A percentile compares a stretch with the other conserved stretches of the same genome.
These are phyloP conservation scores for Lissocephala sabroskyi DNA, from an alignment of 2,888 invertebrate species.

Conservation along the genomic window DNA sequence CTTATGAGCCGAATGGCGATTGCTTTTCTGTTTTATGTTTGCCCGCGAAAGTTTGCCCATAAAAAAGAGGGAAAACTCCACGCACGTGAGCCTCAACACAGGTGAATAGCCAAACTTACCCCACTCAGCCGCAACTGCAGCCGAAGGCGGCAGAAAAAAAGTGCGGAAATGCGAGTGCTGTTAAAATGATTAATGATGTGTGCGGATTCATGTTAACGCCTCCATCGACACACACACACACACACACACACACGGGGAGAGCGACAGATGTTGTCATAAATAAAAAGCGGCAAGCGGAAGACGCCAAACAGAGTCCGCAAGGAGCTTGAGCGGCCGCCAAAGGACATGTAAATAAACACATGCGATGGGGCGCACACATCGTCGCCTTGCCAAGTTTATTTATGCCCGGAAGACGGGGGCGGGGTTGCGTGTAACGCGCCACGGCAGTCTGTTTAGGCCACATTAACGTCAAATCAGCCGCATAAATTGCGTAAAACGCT, in stretches of 20 bases:
- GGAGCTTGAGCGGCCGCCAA: conserved; percentile 27
- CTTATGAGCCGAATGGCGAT: no score
- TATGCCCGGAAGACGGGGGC: conserved; percentile 10
- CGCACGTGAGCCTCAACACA: neutral
- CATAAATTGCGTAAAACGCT: conserved; percentile 66
- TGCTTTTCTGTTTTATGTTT: neutral
- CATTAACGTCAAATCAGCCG: conserved; percentile 70
- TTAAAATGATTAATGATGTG: conserved; percentile 71
- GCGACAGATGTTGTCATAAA: conserved; percentile 63
- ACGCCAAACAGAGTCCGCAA: no score
- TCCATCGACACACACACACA: conserved; percentile 20
- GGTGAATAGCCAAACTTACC: neutral
- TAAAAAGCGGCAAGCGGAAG: conserved; percentile 44
- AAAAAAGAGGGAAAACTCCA: neutral
- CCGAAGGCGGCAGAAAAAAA: conserved; percentile 21
- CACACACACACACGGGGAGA: conserved; percentile 4
- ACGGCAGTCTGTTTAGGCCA: conserved; percentile 53
- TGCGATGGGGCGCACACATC: no score
- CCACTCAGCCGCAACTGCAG: neutral
- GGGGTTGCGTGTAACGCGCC: conserved; percentile 2
- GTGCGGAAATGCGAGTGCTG: conserved; percentile 31
- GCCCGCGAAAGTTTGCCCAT: neutral
- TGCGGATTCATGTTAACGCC: conserved; percentile 55
- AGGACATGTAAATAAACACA: conserved; percentile 53
- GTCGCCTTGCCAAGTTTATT: neutral